Evolutionary conservation across 2,888 invertebrate genomes (phyloP).

Genomic region (Himalopsyche kuldschensis): DNA sequence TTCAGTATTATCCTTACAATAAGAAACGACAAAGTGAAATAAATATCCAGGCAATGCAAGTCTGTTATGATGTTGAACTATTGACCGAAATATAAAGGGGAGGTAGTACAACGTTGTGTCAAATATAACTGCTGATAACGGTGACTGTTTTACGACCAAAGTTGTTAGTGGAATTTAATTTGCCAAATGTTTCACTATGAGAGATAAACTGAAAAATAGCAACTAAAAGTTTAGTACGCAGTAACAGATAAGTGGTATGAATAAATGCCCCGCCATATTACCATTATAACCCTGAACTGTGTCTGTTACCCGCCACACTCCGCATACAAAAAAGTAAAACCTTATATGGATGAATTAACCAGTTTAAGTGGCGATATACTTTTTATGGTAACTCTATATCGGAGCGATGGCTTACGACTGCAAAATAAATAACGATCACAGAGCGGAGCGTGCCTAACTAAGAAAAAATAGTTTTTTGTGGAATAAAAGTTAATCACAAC

Average conservation of each 20-base stretch:
- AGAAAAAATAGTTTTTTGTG: background rate
- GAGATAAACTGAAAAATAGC: background rate
- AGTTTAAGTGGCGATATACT: constrained; percentile 7
- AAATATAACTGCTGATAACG: no score
- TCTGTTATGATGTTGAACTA: no score
- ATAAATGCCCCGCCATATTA: constrained; percentile 14
- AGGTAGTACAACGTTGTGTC: no score
- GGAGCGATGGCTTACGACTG: background rate
- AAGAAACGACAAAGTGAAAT: no score
- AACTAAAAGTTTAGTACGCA: background rate
- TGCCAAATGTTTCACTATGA: background rate
- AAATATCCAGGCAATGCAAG: no score
- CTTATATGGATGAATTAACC: constrained; percentile 25
- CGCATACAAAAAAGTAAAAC: constrained; percentile 23
- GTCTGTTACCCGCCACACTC: constrained; percentile 26
- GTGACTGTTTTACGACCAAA: no score
- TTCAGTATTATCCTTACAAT: no score
- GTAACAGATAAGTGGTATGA: background rate
- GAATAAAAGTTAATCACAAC: background rate
- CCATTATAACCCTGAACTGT: constrained; percentile 31
- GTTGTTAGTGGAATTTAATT: background rate
- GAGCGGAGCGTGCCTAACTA: background rate
- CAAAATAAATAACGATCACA: constrained; percentile 4
- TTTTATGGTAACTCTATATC: constrained; percentile 4
- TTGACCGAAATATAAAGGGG: no score